Evolutionary conservation across 2,113 vertebrate genomes (phyloP).

Genomic region (Echinops telfairi): DNA sequence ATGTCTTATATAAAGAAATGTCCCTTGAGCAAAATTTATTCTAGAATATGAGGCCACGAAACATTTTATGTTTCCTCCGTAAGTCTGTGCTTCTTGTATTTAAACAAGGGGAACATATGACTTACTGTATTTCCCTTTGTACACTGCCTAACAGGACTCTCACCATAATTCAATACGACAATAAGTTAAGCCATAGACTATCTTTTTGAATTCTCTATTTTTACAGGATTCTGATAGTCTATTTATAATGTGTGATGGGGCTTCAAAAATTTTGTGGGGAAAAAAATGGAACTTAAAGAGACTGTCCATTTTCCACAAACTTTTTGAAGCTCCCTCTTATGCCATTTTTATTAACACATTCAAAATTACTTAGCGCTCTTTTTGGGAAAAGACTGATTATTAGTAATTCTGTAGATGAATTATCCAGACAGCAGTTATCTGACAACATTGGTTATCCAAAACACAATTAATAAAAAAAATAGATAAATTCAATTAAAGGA

Average conservation of each 20-base stretch:
- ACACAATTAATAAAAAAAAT: neutral
- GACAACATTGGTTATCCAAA: neutral
- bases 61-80: neutral
- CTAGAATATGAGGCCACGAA: neutral
- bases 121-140: conserved; percentile 36
- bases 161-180: neutral
- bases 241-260: no score
- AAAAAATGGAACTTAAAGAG: no score
- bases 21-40: neutral
- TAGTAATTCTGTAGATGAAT: conserved; percentile 1
- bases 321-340: neutral
- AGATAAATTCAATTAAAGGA: neutral
- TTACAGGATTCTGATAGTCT: neutral
- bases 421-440: neutral
- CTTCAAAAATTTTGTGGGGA: no score
- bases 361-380: conserved; percentile 3
- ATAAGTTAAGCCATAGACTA: neutral
- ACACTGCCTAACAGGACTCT: conserved; percentile 28
- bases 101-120: neutral
- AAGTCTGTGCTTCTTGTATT: conserved; percentile 6
- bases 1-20: conserved; percentile 10
- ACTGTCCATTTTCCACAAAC: no score
- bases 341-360: neutral
- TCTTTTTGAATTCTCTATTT: conserved; percentile 28
- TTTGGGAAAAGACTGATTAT: neutral